Conservation (phyloP, 2,113 vertebrate genomes). For the Gnathonemus echidnorhynchus region DNA sequence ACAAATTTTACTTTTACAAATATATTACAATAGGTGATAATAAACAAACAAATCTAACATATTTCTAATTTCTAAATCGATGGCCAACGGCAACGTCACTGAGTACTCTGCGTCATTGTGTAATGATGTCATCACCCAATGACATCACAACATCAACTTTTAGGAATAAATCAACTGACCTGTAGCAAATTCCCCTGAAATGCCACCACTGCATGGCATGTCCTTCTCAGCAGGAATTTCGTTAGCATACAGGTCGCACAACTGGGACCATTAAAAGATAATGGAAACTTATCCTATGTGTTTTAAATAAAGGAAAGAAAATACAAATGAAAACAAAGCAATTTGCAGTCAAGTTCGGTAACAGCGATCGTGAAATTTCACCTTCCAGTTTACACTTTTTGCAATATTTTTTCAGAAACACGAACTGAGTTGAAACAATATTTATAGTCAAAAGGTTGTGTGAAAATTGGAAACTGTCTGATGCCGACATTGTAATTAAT, state of each 20-base stretch:
- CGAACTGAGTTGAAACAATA: background rate
- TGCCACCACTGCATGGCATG: background rate
- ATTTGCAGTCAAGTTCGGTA: background rate
- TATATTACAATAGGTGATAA: background rate
- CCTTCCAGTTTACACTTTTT: background rate
- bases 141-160: background rate
- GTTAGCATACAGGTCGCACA: constrained; percentile 1
- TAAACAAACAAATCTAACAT: background rate
- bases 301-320: background rate
- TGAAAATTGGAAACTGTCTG: background rate
- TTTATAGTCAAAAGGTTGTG: background rate
- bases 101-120: background rate
- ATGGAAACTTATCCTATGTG: background rate
- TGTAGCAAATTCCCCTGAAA: background rate
- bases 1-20: background rate
- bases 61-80: background rate
- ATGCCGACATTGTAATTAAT: background rate
- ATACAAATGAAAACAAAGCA: background rate
- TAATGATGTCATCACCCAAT: background rate
- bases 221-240: background rate
- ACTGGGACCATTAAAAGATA: constrained; percentile 15
- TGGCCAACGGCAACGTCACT: background rate
- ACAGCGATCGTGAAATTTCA: background rate
- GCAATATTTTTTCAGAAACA: background rate
- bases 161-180: background rate